Evolutionary conservation across 2,888 invertebrate species (phyloP).

Genomic region (Salticus scenicus): DNA sequence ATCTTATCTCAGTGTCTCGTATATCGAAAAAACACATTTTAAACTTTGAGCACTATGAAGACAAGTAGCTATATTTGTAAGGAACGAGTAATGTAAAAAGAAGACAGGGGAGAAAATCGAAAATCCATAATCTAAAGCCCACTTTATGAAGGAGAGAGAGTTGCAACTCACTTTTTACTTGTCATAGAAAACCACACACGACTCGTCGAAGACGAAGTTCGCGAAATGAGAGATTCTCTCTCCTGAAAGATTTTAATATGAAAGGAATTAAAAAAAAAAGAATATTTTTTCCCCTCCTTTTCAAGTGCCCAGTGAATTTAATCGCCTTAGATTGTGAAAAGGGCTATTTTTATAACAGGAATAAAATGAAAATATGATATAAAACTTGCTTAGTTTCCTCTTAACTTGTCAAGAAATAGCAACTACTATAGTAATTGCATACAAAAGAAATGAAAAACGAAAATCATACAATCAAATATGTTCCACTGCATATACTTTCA

Average conservation of each 20-base stretch:
- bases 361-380: not conserved
- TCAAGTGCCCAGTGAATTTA: constrained; percentile 28
- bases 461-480: too few relatives aligned
- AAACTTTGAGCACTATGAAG: constrained; percentile 45
- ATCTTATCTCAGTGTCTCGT: constrained; percentile 40
- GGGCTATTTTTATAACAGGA: not conserved
- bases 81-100: not conserved
- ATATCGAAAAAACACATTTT: constrained; percentile 43
- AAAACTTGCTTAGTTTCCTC: not conserved
- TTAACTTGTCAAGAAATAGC: not conserved
- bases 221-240: constrained; percentile 12
- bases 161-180: not conserved
- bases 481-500: too few relatives aligned
- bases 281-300: not conserved
- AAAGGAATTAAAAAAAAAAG: constrained; percentile 25
- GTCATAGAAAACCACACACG: not conserved
- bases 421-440: too few relatives aligned
- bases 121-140: constrained; percentile 60
- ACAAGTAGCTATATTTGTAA: not conserved
- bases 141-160: constrained; percentile 32
- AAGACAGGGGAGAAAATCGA: constrained; percentile 19
- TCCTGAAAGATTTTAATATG: constrained; percentile 23
- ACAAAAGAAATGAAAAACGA: too few relatives aligned
- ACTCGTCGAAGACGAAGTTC: not conserved
- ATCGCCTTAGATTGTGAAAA: constrained; percentile 16